These are phyloP conservation scores for Uromys caudimaculatus DNA, from an alignment of 2,797 vertebrate genomes.

Conservation along the genomic window DNA sequence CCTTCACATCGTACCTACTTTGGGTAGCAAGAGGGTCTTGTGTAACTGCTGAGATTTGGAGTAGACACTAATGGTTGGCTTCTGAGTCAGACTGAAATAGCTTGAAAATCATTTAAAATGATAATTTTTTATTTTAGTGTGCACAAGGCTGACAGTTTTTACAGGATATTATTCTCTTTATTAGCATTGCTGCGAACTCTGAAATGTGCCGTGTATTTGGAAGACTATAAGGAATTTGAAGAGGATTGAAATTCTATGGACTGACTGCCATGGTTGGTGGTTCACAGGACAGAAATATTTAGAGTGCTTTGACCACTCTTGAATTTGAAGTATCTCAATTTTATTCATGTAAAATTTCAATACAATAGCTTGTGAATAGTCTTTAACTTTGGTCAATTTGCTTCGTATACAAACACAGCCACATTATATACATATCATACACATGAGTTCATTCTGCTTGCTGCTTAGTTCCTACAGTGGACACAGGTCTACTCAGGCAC, in stretches of 20 bases:
- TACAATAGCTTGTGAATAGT: background rate
- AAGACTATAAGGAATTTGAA: background rate
- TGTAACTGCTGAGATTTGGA: background rate
- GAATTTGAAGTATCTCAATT: background rate
- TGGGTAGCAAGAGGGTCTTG: background rate
- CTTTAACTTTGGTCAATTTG: background rate
- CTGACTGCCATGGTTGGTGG: background rate
- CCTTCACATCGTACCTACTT: background rate
- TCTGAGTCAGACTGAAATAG: background rate
- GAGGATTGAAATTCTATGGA: background rate
- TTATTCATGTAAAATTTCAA: background rate
- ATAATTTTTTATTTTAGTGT: constrained; percentile 10
- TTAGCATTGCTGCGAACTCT: background rate
- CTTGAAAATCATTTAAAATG: background rate
- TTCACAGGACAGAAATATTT: background rate
- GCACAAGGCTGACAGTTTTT: background rate
- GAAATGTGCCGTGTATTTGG: background rate
- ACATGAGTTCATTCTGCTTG: background rate
- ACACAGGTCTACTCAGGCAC: background rate
- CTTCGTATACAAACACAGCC: background rate
- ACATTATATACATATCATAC: no score
- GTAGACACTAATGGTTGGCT: background rate
- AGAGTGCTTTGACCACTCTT: background rate
- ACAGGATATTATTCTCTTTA: background rate
- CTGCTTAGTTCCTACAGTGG: background rate